Evolutionary conservation across 2,888 invertebrate species (phyloP).

Genomic region (Teleiodes luculella): DNA sequence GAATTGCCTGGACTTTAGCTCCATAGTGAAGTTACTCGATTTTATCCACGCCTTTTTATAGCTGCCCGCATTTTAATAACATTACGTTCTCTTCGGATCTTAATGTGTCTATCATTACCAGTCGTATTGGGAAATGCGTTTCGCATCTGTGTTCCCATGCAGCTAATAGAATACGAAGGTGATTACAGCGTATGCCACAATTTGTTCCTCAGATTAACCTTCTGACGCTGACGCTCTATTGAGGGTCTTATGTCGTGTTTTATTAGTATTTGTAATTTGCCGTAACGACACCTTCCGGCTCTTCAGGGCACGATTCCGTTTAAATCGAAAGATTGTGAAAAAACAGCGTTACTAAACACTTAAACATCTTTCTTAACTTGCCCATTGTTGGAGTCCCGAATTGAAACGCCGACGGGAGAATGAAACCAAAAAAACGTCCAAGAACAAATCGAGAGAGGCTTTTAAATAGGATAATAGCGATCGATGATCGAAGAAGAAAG

Average conservation of each 20-base stretch:
- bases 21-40: slow-evolving; percentile 41
- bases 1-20: slow-evolving; percentile 52
- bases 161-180: slow-evolving; percentile 26
- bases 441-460: slow-evolving; percentile 77
- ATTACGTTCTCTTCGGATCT: slow-evolving; percentile 26
- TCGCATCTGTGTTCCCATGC: slow-evolving; percentile 11
- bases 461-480: slow-evolving; percentile 78
- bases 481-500: slow-evolving; percentile 75
- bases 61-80: slow-evolving; percentile 53
- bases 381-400: slow-evolving; percentile 67
- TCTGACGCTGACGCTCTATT: slow-evolving; percentile 39
- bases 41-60: slow-evolving; percentile 51
- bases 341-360: slow-evolving; percentile 77
- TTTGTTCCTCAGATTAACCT: slow-evolving; percentile 32
- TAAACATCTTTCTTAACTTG: slow-evolving; percentile 77
- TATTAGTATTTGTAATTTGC: slow-evolving; percentile 67
- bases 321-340: slow-evolving; percentile 75
- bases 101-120: slow-evolving; percentile 5
- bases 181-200: slow-evolving; percentile 28
- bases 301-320: slow-evolving; percentile 69
- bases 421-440: slow-evolving; percentile 57
- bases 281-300: slow-evolving; percentile 77
- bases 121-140: slow-evolving; percentile 18
- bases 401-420: slow-evolving; percentile 70
- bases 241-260: slow-evolving; percentile 37